A percentile compares a stretch with the other conserved stretches of the same genome.
phyloP scores from a whole-genome alignment of 2,888 invertebrate genomes.

The Labia minor region DNA sequence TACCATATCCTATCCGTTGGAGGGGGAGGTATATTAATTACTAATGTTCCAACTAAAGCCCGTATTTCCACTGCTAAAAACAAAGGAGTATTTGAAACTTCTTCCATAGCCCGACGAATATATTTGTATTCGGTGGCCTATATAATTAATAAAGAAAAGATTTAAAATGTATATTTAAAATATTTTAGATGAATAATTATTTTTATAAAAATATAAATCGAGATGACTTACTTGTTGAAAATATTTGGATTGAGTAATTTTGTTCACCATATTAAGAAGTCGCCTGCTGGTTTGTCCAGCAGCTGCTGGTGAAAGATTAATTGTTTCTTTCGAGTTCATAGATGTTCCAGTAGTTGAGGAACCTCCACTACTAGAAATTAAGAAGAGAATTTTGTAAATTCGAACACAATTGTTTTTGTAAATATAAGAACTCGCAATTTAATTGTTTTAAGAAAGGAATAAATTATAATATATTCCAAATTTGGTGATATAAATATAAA shows the following conservation, averaged over 20 bases:
- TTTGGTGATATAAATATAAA: too few relatives aligned
- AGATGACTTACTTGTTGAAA: conserved; percentile 58
- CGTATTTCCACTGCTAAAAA: conserved; percentile 74
- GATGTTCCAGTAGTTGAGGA: conserved; percentile 35
- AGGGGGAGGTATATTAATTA: conserved; percentile 77
- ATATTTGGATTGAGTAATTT: conserved; percentile 72
- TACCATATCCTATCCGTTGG: conserved; percentile 82
- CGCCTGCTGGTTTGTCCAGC: conserved; percentile 42
- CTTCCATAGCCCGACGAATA: conserved; percentile 80
- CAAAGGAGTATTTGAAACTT: conserved; percentile 78
- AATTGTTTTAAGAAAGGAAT: too few relatives aligned
- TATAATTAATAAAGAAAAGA: conserved; percentile 24
- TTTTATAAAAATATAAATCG: neutral
- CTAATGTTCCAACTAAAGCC: conserved; percentile 63
- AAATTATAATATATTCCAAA: too few relatives aligned
- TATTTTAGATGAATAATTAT: conserved; percentile 1
- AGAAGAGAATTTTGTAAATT: too few relatives aligned
- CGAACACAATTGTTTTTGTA: neutral
- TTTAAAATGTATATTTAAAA: neutral
- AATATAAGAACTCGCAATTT: conserved; percentile 14
- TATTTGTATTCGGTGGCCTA: conserved; percentile 77
- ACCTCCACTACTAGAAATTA: conserved; percentile 29
- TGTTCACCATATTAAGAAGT: conserved; percentile 70
- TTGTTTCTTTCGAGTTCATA: neutral
- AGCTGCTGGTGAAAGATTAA: neutral